Percentiles rank a stretch among this genome's conserved stretches.
phyloP scores from a whole-genome alignment of 2,888 invertebrate species.

The Drosophila helvetica region DNA sequence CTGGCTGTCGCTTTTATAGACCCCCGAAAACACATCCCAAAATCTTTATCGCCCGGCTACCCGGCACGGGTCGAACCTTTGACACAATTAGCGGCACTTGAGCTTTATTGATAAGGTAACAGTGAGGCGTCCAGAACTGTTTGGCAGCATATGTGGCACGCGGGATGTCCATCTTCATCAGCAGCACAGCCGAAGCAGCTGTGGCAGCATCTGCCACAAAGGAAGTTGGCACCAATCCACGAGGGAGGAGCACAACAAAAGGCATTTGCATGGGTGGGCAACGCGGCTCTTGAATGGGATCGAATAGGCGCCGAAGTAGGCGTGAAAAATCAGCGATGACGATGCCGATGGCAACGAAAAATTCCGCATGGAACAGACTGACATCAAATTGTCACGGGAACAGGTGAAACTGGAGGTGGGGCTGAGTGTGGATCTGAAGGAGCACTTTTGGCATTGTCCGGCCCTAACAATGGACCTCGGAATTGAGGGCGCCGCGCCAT shows the following conservation, averaged over 20 bases:
- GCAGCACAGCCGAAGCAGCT: not conserved
- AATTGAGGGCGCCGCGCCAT: conserved; percentile 46
- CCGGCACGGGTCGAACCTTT: conserved; percentile 58
- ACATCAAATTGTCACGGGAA: conserved; percentile 61
- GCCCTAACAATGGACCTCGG: conserved; percentile 59
- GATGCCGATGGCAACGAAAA: conserved; percentile 36
- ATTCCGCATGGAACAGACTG: conserved; percentile 49
- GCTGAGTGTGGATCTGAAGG: not conserved
- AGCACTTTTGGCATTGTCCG: conserved; percentile 57
- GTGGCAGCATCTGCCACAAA: conserved; percentile 11
- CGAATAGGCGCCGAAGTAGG: conserved; percentile 51
- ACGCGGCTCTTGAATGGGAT: not conserved
- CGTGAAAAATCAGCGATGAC: conserved; percentile 61
- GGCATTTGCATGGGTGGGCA: conserved; percentile 43
- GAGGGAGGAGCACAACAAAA: conserved; percentile 49
- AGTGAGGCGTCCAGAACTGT: conserved; percentile 11
- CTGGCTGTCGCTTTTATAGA: conserved; percentile 57
- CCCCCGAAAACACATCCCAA: conserved; percentile 8
- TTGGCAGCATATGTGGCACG: conserved; percentile 55
- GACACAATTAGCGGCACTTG: conserved; percentile 63
- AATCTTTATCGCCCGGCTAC: conserved; percentile 47
- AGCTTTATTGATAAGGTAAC: conserved; percentile 54
- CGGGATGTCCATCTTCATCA: conserved; percentile 42
- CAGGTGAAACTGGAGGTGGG: conserved; percentile 20
- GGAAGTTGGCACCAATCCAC: conserved; percentile 26